Conservation (phyloP, 1,140 invertebrate species). For the Drosophila navojoa region DNA sequence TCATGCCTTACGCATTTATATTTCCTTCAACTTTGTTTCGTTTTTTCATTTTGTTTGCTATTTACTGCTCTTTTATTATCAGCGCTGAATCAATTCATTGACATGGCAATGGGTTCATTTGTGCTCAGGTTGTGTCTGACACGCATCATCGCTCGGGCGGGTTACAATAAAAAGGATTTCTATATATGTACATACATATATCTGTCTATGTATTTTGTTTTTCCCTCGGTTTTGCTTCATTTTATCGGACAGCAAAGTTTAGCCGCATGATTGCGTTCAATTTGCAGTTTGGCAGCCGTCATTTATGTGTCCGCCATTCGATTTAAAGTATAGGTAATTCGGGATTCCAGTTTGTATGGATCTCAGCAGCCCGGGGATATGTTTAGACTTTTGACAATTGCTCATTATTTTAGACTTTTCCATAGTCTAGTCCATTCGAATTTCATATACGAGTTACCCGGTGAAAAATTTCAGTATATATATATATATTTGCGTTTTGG, state of each 20-base stretch:
- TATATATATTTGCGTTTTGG: constrained; percentile 27
- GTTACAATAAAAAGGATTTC: constrained; percentile 13
- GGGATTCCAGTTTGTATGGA: background rate
- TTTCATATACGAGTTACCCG: constrained; percentile 17
- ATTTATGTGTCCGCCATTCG: constrained; percentile 5
- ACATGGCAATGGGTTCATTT: constrained; percentile 22
- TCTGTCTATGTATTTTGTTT: background rate
- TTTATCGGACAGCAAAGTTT: constrained; percentile 25
- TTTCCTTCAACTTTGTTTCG: background rate
- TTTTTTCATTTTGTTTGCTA: background rate
- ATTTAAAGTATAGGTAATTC: background rate
- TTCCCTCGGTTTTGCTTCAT: constrained; percentile 15
- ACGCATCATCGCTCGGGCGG: constrained; percentile 22
- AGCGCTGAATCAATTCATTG: constrained; percentile 20
- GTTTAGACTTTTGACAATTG: background rate
- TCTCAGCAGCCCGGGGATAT: constrained; percentile 5
- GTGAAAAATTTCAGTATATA: constrained; percentile 37
- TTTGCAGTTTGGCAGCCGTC: constrained; percentile 37
- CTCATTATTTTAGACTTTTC: background rate
- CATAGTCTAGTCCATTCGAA: constrained; percentile 11
- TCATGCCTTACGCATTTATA: background rate
- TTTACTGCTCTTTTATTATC: constrained; percentile 22
- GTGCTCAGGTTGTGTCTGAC: constrained; percentile 27
- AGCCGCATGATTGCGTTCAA: constrained; percentile 45
- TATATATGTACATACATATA: background rate